Evolutionary conservation across 2,888 invertebrate genomes (phyloP), one percentile per base, ranked within the genome.

Genomic region (Archips xylosteana): DNA sequence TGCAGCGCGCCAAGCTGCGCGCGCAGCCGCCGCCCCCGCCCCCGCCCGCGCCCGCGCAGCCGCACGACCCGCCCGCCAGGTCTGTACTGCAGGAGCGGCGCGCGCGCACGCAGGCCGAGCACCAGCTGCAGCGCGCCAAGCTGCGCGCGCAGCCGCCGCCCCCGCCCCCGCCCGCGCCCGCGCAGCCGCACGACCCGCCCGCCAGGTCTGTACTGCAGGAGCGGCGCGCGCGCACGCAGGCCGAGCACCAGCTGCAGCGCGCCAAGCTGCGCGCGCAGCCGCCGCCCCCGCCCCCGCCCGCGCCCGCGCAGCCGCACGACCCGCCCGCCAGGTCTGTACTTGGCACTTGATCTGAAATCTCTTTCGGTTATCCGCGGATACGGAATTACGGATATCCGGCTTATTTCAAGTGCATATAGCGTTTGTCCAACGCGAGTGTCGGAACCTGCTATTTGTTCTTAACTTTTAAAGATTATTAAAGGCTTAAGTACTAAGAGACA

Each of bases 81-180:
- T n/a, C n/a, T n/a, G n/a, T n/a, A n/a, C n/a, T n/a, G n/a, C n/a
- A 98, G 77, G 98, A 99, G 92, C 94, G 98, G 65, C 96, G 98
- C 80, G 95, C 96, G 82, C 96, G 98, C 80, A 95, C 96, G 68
- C 95, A 96, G 39, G 90, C 90, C 71, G 99, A 99, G 92, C 96
- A 97, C 80, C 96, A 97, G 82, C 92, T 98, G 77, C 96, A 96
- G 74, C 98, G 97, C 75, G 97, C 66, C 73, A 72, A 72, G 72
- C 71, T 36, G 42, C 71, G 60, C 51, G 71, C 60, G 49, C 49
- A 49, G 49, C 45, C 45, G 3, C 15, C 12, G 36, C 71, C 64
- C 64, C 49, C 65, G 64, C 65, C 12, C n/a, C n/a, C n/a, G n/a
- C n/a, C n/a, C n/a, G n/a, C n/a, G n/a, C 57, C 45, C 10, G 42